Base-by-base conservation (phyloP, 2,888 invertebrate genomes). In the Erebia ligea region DNA sequence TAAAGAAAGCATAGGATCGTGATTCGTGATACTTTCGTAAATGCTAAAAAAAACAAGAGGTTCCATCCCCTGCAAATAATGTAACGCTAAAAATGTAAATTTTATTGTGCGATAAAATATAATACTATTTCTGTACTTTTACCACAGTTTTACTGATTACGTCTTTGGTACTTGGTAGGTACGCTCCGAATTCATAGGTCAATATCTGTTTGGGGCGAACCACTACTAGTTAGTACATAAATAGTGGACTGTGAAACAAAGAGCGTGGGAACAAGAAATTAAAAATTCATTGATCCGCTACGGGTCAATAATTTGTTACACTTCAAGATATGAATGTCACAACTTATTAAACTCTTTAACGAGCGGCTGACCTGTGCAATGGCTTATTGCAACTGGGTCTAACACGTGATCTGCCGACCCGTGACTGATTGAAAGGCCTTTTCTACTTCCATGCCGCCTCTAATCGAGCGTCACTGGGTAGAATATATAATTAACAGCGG, bases 401-500 rank as follows among this genome's bases (percentile, higher is more conserved):
- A 78, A 79, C 89, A 88, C 86, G 86, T 88, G 89, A 90, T 80
- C 82, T 82, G 81, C 69, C 88, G 89, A 91, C 86, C 90, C 89
- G 88, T 91, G 79, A 68, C 76, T 82, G 85, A 80, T 84, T 83
- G 76, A 85, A 85, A 87, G 86, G 84, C 83, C 80, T 81, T 80
- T 82, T 85, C 82, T 83, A 78, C 81, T 84, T 82, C 80, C 77
- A 77, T 84, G 78, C 76, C 76, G 80, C 76, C 81, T 80, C 84
- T 86, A 84, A 79, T 80, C 81, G 82, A 86, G 84, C 90, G 86
- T 87, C 90, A 89, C 84, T 86, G 86, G 86, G 84, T 86, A 81
- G 78, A 80, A 83, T 82, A 84, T 48, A 62, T 3, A 62, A 62
- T 83, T 85, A 86, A 83, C 80, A 79, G 74, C 70, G 76, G 75